These are phyloP conservation scores for Luperina testacea DNA, from an alignment of 2,888 invertebrate species.

Conservation along the genomic window DNA sequence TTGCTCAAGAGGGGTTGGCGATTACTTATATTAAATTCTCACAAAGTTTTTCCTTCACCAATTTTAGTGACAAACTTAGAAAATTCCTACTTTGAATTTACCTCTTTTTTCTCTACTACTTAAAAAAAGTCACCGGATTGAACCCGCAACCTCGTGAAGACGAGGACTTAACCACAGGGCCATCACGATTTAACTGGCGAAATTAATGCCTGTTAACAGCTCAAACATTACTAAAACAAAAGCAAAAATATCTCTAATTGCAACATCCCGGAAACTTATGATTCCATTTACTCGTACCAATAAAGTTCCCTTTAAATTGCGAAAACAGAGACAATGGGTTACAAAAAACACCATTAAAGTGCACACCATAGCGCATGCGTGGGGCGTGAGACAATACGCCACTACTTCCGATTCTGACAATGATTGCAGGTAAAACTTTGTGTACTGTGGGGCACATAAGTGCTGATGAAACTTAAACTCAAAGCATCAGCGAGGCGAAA, in stretches of 20 bases:
- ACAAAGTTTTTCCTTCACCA: no score
- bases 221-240: neutral
- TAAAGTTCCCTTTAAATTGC: conserved; percentile 52
- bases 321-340: conserved; percentile 62
- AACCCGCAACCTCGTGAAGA: neutral
- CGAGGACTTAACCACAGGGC: neutral
- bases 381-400: conserved; percentile 86
- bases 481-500: no score
- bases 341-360: conserved; percentile 62
- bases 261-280: conserved; percentile 42
- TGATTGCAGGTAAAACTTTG: conserved; percentile 78
- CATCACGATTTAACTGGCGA: neutral
- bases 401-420: conserved; percentile 81
- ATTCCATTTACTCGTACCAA: conserved; percentile 14
- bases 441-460: conserved; percentile 70
- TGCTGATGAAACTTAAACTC: conserved; percentile 30
- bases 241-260: conserved; percentile 28
- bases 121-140: neutral
- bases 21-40: no score
- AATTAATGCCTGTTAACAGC: neutral
- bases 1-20: no score
- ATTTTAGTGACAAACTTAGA: no score
- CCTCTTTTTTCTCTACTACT: no score
- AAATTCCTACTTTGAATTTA: no score
- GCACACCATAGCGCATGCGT: conserved; percentile 68